phyloP scores from a whole-genome alignment of 2,888 invertebrate species.

The Ferdinandea cuprea region DNA sequence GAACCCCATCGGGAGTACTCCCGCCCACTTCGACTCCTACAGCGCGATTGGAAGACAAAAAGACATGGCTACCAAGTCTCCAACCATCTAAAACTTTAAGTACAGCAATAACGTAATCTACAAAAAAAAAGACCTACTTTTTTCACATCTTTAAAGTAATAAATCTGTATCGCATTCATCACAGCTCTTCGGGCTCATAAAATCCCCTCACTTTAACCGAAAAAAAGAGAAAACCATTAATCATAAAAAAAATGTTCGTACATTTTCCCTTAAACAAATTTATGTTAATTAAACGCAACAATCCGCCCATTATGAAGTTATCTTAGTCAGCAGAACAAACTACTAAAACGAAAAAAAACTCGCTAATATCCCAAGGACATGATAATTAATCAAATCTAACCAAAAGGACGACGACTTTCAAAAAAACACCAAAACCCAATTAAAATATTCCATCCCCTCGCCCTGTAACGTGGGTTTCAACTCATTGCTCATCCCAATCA shows the following conservation, averaged over 20 bases:
- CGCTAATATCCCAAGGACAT: slow-evolving; percentile 21
- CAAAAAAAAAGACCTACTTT: no score
- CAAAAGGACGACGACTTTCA: slow-evolving; percentile 15
- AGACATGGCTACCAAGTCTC: no score
- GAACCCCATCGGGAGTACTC: no score
- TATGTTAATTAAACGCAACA: slow-evolving; percentile 25
- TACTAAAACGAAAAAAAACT: background rate
- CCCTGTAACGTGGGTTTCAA: background rate
- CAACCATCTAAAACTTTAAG: no score
- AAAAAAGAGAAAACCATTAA: background rate
- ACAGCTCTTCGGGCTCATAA: background rate
- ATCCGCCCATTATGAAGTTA: slow-evolving; percentile 6
- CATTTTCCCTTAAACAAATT: background rate
- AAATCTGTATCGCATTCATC: no score
- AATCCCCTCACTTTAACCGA: background rate
- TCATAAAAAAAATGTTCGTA: background rate
- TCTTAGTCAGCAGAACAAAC: slow-evolving; percentile 14
- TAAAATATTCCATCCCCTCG: background rate
- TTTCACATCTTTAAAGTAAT: slow-evolving; percentile 3
- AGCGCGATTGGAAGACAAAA: no score
- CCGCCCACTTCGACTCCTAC: no score
- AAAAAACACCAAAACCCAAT: slow-evolving; percentile 3
- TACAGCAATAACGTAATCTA: no score
- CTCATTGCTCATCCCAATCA: slow-evolving; percentile 41
- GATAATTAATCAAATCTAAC: slow-evolving; percentile 46